phyloP scores from a whole-genome alignment of 2,888 invertebrate genomes.

The Asteroscopus sphinx region DNA sequence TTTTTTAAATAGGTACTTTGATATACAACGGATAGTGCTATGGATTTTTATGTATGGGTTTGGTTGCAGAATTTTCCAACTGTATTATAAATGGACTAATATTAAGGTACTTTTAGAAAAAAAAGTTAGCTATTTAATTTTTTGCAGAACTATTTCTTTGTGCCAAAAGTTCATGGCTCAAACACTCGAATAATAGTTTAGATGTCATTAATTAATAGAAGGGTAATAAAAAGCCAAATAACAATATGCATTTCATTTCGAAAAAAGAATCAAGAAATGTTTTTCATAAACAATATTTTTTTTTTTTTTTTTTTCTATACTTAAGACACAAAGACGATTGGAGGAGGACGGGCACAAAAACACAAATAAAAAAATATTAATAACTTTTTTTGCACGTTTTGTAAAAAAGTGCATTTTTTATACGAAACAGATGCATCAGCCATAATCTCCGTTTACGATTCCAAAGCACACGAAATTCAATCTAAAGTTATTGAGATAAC shows the following conservation, averaged over 20 bases:
- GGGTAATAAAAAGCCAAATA: neutral
- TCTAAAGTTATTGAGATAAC: slow-evolving; percentile 28
- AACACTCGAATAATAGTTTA: too few relatives aligned
- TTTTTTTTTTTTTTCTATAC: neutral
- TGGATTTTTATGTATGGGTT: neutral
- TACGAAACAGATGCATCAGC: slow-evolving; percentile 57
- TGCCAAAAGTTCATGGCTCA: too few relatives aligned
- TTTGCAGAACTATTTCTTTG: too few relatives aligned
- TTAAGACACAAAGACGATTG: slow-evolving; percentile 16
- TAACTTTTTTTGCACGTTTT: slow-evolving; percentile 57
- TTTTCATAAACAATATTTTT: neutral
- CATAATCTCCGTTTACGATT: slow-evolving; percentile 41
- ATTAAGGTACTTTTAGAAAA: too few relatives aligned
- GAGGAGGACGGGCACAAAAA: slow-evolving; percentile 31
- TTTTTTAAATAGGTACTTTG: neutral
- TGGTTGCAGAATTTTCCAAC: too few relatives aligned
- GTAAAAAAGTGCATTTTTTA: slow-evolving; percentile 58
- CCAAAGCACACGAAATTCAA: slow-evolving; percentile 25
- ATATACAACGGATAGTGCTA: too few relatives aligned
- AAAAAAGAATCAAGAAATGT: neutral
- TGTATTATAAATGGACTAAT: too few relatives aligned
- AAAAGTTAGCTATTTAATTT: too few relatives aligned
- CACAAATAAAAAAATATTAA: slow-evolving; percentile 37
- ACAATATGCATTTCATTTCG: neutral
- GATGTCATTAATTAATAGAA: neutral